phyloP scores from a whole-genome alignment of 2,113 vertebrate species.

The Cacatua alba region DNA sequence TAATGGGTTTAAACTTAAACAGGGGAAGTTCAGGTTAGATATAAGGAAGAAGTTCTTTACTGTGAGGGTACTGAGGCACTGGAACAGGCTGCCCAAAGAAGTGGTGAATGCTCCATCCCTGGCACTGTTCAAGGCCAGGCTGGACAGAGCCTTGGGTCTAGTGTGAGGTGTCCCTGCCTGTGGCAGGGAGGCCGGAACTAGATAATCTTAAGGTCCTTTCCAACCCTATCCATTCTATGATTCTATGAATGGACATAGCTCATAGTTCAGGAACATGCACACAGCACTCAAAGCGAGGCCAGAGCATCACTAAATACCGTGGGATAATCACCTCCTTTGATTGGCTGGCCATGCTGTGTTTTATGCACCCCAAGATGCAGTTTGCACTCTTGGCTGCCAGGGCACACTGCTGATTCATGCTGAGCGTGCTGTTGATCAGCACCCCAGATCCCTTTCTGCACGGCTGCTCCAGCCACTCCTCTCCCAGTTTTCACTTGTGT shows the following conservation, averaged over 20 bases:
- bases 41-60: too few relatives aligned
- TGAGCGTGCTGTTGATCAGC: neutral
- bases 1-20: too few relatives aligned
- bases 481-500: neutral
- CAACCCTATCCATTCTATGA: neutral
- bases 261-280: neutral
- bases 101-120: too few relatives aligned
- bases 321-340: neutral
- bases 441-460: neutral
- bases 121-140: too few relatives aligned
- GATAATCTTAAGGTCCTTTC: neutral
- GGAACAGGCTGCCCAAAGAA: too few relatives aligned
- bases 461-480: neutral
- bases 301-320: neutral
- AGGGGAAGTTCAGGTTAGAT: too few relatives aligned
- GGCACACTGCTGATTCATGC: neutral
- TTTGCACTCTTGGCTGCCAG: neutral
- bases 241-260: neutral
- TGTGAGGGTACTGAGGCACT: too few relatives aligned
- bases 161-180: neutral
- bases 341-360: neutral
- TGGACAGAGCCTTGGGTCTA: neutral
- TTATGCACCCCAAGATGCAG: neutral
- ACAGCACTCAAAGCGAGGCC: neutral
- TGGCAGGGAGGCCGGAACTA: neutral